Conservation (phyloP, 2,888 invertebrate genomes). For the Stegophylla sp. region DNA sequence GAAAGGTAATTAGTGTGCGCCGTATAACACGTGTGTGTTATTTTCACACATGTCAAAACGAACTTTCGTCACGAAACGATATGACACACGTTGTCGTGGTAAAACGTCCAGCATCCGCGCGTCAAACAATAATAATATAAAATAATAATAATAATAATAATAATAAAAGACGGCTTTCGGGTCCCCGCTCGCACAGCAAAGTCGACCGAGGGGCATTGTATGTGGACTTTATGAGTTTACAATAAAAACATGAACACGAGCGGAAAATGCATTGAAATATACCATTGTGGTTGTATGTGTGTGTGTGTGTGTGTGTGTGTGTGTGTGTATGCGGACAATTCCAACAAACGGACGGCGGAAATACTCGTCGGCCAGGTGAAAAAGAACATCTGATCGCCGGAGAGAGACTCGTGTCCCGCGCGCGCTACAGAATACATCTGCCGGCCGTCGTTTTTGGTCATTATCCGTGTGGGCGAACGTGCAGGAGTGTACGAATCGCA, state of each 20-base stretch:
- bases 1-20: too few species aligned
- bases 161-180: not conserved
- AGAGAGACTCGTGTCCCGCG: constrained; percentile 13
- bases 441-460: constrained; percentile 34
- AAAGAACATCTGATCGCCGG: constrained; percentile 51
- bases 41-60: too few species aligned
- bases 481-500: not conserved
- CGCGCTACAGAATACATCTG: constrained; percentile 29
- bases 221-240: not conserved
- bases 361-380: constrained; percentile 40
- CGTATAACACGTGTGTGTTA: too few species aligned
- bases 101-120: too few species aligned
- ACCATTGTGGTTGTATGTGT: not conserved
- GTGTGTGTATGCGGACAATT: not conserved
- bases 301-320: not conserved
- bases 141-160: not conserved
- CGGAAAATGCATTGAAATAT: constrained; percentile 16
- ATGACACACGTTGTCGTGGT: not conserved
- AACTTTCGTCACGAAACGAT: not conserved
- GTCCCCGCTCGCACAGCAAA: not conserved
- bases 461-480: constrained; percentile 20
- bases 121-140: too few species aligned
- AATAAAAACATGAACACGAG: constrained; percentile 13
- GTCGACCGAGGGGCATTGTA: not conserved
- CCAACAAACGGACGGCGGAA: constrained; percentile 38